These are phyloP conservation scores for Siniperca obscura DNA, from an alignment of 2,797 vertebrate species.

Conservation along the genomic window DNA sequence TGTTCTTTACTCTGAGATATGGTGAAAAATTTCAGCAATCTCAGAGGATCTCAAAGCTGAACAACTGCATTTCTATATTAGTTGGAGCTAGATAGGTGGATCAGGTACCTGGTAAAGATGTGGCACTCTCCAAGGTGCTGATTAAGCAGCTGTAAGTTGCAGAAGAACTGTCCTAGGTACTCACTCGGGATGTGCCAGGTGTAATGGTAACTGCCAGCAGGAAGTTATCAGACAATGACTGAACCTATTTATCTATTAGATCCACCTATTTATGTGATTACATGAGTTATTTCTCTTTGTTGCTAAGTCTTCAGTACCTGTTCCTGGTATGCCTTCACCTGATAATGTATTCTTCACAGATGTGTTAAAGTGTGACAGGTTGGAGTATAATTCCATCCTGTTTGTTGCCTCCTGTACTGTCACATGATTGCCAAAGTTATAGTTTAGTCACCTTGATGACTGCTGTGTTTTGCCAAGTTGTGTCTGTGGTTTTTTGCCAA, in stretches of 20 bases:
- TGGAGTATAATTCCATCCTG: conserved; percentile 6
- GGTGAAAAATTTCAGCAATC: neutral
- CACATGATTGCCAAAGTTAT: conserved; percentile 17
- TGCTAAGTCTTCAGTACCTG: neutral
- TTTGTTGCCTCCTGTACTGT: conserved; percentile 15
- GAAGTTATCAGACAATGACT: neutral
- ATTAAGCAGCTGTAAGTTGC: conserved; percentile 1
- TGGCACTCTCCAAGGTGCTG: conserved; percentile 43
- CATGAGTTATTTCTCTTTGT: neutral
- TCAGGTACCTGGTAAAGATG: conserved; percentile 1
- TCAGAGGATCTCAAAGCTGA: neutral
- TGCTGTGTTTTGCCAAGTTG: conserved; percentile 24
- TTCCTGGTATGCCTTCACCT: neutral
- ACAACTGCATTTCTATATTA: neutral
- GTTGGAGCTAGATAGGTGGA: neutral
- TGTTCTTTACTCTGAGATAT: neutral
- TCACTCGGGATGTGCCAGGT: neutral
- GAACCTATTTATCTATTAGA: neutral
- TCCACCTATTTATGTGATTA: neutral
- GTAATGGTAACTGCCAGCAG: neutral
- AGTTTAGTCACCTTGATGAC: conserved; percentile 31
- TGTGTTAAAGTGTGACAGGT: conserved; percentile 8
- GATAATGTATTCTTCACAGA: conserved; percentile 13
- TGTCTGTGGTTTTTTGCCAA: conserved; percentile 37
- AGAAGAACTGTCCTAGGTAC: neutral